phyloP scores from a whole-genome alignment of 2,113 vertebrate species.

The Kryptolebias marmoratus region DNA sequence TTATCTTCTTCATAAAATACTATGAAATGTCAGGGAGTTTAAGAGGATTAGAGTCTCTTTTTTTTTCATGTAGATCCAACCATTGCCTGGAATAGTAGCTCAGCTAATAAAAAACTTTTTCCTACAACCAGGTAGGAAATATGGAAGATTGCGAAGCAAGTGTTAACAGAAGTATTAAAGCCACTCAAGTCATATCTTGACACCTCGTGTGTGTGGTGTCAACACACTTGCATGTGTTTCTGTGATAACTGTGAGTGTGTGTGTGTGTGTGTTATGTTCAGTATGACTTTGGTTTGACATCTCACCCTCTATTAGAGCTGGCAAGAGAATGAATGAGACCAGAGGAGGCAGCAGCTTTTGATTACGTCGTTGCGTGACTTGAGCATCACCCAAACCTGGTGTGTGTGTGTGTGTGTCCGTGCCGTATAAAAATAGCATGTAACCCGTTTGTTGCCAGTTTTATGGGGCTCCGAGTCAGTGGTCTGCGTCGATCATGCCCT shows the following conservation, averaged over 20 bases:
- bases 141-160: background rate
- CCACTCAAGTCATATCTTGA: slow-evolving; percentile 8
- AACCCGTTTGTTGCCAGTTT: slow-evolving; percentile 54
- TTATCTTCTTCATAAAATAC: slow-evolving; percentile 15
- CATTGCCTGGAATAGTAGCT: too few species aligned
- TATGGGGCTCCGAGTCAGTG: slow-evolving; percentile 37
- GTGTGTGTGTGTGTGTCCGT: slow-evolving; percentile 12
- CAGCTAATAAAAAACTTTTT: background rate
- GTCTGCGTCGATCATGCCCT: slow-evolving; percentile 52
- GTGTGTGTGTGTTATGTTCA: slow-evolving; percentile 16
- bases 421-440: slow-evolving; percentile 57
- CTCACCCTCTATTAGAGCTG: slow-evolving; percentile 53
- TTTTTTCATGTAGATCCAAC: background rate
- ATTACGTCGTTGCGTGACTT: slow-evolving; percentile 44
- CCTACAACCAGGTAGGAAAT: background rate
- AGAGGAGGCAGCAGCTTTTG: slow-evolving; percentile 65
- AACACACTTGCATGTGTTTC: slow-evolving; percentile 20
- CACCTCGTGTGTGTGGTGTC: background rate
- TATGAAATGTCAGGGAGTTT: slow-evolving; percentile 16
- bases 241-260: slow-evolving; percentile 11
- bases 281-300: slow-evolving; percentile 46
- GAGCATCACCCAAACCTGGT: slow-evolving; percentile 56
- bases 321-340: slow-evolving; percentile 45
- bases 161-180: slow-evolving; percentile 2
- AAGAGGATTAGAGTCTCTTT: slow-evolving; percentile 10